Base-by-base conservation (phyloP, 2,888 invertebrate species). In the Cataglyphis rosenhaueri region DNA sequence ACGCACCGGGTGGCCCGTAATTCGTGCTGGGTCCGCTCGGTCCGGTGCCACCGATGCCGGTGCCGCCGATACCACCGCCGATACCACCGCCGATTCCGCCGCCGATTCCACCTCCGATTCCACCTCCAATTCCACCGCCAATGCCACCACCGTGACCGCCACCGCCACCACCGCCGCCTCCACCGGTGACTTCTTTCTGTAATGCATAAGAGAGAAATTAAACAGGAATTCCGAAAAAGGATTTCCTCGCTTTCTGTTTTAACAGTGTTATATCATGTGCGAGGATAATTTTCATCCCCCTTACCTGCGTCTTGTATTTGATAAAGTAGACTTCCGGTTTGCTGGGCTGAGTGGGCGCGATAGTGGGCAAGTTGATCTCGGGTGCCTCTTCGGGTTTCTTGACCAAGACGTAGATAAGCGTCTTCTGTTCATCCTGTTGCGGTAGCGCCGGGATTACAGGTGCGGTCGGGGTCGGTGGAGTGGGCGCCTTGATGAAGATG, bases 281-380 rank as follows among this genome's bases (percentile, higher is more conserved):
- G 6, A 2, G 32, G 8, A 52, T 52, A 52, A 52, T 6, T 35
- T 44, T 10, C 48, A 48, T 10, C 29, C 15, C 4, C 41, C 88
- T 89, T 86, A 94, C 94, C 95, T 97, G 97, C 84, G 97, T 96
- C 95, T 97, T 97, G 96, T 97, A 97, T 90, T 97, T 96, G 96
- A 97, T 98, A 96, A 98, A 98, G 96, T 98, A 98, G 82, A 98
- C 98, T 95, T 98, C 98, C 82, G 98, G 98, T 95, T 98, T 98
- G 94, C 97, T 96, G 87, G 98, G 98, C 92, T 97, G 97, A 74
- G 98, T 98, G 71, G 98, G 97, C 1, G 96, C 96, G 18, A 97
- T 95, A 18, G 97, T 96, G 66, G 97, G 98, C 90, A 98, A 96
- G 91, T 96, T 95, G 94, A 98, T 97, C 92, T 98, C 97, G 88